Evolutionary conservation across 2,113 vertebrate genomes (phyloP).

Genomic region (Aspidoscelis tigris): DNA sequence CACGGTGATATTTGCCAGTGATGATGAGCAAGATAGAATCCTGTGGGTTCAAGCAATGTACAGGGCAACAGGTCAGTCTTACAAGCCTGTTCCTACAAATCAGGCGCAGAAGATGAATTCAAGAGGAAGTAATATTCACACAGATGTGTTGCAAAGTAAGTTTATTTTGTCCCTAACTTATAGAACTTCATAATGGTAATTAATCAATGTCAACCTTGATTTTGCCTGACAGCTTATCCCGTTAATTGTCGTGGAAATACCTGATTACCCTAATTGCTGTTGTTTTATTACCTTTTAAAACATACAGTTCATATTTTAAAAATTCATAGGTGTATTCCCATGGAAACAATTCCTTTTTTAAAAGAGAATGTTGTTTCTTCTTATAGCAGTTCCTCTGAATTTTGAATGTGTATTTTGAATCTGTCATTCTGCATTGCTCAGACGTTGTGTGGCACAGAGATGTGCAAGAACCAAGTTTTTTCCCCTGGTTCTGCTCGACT

Average conservation of each 20-base stretch:
- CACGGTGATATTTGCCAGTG: conserved; percentile 91
- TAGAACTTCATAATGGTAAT: neutral
- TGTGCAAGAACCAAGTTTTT: too few relatives aligned
- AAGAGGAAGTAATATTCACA: conserved; percentile 78
- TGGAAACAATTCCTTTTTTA: conserved; percentile 11
- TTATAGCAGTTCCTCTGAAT: conserved; percentile 27
- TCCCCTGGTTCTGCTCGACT: too few relatives aligned
- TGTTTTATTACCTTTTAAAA: conserved; percentile 61
- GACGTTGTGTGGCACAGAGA: too few relatives aligned
- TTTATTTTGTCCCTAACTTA: conserved; percentile 5
- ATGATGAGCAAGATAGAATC: conserved; percentile 91
- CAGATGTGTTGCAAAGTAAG: conserved; percentile 75
- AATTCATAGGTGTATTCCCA: conserved; percentile 53
- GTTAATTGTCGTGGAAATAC: conserved; percentile 47
- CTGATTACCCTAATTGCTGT: conserved; percentile 61
- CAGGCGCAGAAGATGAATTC: conserved; percentile 86
- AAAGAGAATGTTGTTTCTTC: conserved; percentile 15
- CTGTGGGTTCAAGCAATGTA: conserved; percentile 98
- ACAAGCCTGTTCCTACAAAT: conserved; percentile 88
- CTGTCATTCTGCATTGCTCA: neutral
- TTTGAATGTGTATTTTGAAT: conserved; percentile 5
- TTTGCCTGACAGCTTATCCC: conserved; percentile 34
- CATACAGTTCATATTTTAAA: conserved; percentile 51
- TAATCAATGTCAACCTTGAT: neutral
- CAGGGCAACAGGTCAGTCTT: conserved; percentile 94